Percentiles rank a stretch among this genome's conserved stretches.
Conservation (phyloP, 2,888 invertebrate species). For the Pelosia muscerda region DNA sequence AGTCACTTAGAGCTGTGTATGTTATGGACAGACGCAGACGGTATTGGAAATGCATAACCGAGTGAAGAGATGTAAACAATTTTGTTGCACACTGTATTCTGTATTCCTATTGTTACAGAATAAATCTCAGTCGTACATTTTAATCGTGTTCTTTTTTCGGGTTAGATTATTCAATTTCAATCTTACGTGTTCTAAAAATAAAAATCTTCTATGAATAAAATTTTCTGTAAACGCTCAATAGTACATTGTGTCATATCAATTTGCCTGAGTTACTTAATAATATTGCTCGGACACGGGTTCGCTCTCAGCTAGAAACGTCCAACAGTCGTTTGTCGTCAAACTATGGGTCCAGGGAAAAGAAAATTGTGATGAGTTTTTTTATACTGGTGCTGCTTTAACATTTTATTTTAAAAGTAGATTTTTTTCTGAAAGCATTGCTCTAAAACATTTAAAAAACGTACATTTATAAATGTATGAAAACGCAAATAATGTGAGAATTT, state of each 20-base stretch:
- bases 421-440: background rate
- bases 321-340: conserved; percentile 35
- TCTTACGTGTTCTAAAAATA: background rate
- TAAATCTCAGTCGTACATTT: background rate
- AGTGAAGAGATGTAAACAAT: background rate
- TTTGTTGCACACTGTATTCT: background rate
- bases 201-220: background rate
- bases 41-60: conserved; percentile 19
- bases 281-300: conserved; percentile 40
- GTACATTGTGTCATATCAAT: conserved; percentile 36
- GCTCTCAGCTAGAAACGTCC: conserved; percentile 41
- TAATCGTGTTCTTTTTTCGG: background rate
- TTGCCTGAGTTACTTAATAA: conserved; percentile 46
- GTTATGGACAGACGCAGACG: background rate
- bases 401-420: background rate
- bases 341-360: conserved; percentile 19
- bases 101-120: no score
- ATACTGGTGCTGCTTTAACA: background rate
- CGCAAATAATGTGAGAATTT: no score
- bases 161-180: background rate
- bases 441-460: background rate
- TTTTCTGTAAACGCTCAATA: conserved; percentile 26
- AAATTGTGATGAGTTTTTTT: conserved; percentile 11
- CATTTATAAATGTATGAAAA: no score
- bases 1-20: conserved; percentile 11